These are phyloP conservation scores for Amphiduros pacificus DNA, from an alignment of 2,888 invertebrate species.

Conservation along the genomic window DNA sequence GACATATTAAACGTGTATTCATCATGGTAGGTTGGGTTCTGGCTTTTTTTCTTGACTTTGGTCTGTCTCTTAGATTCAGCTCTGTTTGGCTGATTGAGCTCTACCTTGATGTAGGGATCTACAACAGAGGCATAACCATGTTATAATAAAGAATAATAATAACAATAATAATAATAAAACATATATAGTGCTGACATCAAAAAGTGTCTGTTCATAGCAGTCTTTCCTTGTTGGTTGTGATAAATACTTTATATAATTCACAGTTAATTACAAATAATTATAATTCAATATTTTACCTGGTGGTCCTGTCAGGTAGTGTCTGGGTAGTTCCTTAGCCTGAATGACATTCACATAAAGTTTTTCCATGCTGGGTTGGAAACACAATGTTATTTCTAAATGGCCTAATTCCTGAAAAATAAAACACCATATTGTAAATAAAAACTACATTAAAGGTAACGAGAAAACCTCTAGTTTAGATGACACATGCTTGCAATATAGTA, in stretches of 20 bases:
- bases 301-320: conserved; percentile 59
- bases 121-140: conserved; percentile 35
- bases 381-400: conserved; percentile 54
- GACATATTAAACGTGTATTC: conserved; percentile 45
- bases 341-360: conserved; percentile 55
- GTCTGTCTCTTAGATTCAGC: conserved; percentile 49
- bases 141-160: no score
- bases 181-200: no score
- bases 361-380: conserved; percentile 56
- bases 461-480: no score
- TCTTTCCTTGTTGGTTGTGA: no score
- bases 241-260: no score
- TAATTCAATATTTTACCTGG: no score
- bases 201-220: no score
- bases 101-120: conserved; percentile 61
- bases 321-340: conserved; percentile 59
- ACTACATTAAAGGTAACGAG: no score
- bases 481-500: no score
- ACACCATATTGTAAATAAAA: conserved; percentile 40
- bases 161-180: no score
- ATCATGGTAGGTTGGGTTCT: conserved; percentile 43
- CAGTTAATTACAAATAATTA: no score
- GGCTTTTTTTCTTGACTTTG: conserved; percentile 38
- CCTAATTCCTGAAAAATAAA: conserved; percentile 57
- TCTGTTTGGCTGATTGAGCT: conserved; percentile 49